A percentile compares a stretch with the other conserved stretches of the same genome.
Evolutionary conservation across 1,140 invertebrate genomes (phyloP).

Genomic region (Drosophila baimaii): DNA sequence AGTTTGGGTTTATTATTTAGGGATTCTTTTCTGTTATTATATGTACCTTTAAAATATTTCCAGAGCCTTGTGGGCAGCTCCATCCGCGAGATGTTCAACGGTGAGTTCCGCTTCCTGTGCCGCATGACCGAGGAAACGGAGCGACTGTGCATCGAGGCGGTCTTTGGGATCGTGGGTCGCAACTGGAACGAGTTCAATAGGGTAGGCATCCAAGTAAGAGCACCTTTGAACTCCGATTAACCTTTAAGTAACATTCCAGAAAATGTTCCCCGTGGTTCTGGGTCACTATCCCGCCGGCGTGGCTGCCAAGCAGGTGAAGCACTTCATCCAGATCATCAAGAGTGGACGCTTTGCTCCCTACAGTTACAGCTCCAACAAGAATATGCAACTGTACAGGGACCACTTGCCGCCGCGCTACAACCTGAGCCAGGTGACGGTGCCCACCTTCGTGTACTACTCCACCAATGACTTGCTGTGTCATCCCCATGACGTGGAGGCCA

Average conservation of each 20-base stretch:
- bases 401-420: slow-evolving; percentile 86
- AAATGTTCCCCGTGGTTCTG: slow-evolving; percentile 89
- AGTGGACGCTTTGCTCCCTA: slow-evolving; percentile 74
- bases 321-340: slow-evolving; percentile 83
- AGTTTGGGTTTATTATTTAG: slow-evolving; percentile 25
- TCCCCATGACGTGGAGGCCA: slow-evolving; percentile 87
- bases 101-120: slow-evolving; percentile 77
- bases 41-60: neutral
- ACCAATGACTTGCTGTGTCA: slow-evolving; percentile 86
- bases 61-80: slow-evolving; percentile 80
- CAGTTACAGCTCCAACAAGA: slow-evolving; percentile 82
- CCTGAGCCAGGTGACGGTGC: slow-evolving; percentile 87
- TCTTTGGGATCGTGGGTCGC: slow-evolving; percentile 79
- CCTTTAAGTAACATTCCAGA: slow-evolving; percentile 62
- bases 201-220: slow-evolving; percentile 68
- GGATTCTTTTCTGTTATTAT: neutral
- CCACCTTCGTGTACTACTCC: slow-evolving; percentile 88
- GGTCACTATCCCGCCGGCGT: slow-evolving; percentile 87
- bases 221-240: fast-evolving
- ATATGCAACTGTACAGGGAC: slow-evolving; percentile 85
- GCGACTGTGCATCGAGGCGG: slow-evolving; percentile 76
- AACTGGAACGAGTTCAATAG: slow-evolving; percentile 82
- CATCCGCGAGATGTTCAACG: slow-evolving; percentile 82
- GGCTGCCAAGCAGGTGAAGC: slow-evolving; percentile 80
- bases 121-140: slow-evolving; percentile 83